A percentile compares a stretch with the other conserved stretches of the same genome.
Conservation (phyloP, 92 coral and sea anemone genomes). For the Isaurus tuberculatus region DNA sequence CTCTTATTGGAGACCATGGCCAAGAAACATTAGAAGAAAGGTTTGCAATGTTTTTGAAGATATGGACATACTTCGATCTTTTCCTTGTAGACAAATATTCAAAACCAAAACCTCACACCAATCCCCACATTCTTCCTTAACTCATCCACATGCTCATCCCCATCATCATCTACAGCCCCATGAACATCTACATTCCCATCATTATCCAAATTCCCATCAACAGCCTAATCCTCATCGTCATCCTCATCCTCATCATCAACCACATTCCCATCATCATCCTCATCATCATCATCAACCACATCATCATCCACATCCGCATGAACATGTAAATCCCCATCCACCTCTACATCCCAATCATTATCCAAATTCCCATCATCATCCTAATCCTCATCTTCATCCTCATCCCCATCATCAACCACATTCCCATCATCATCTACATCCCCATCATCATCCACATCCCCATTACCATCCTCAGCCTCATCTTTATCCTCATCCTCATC, state of each 20-base stretch:
- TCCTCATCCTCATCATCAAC: not conserved
- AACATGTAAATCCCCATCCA: too few species aligned
- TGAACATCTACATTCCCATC: not conserved
- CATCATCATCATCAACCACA: not conserved
- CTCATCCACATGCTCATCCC: not conserved
- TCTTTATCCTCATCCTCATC: not conserved
- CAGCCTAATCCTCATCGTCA: not conserved
- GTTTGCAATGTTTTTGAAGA: not conserved
- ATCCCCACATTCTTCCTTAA: too few species aligned
- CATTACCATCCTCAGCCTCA: not conserved
- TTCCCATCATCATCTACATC: not conserved
- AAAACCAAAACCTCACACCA: too few species aligned
- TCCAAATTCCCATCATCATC: too few species aligned
- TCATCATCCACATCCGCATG: not conserved
- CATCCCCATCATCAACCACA: not conserved
- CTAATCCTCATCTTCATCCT: not conserved
- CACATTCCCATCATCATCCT: not conserved
- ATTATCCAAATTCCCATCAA: not conserved
- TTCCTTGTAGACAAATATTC: not conserved
- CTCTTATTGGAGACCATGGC: conserved; percentile 25
- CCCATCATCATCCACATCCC: not conserved
- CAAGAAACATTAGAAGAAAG: conserved; percentile 1
- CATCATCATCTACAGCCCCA: not conserved
- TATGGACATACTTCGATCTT: not conserved
- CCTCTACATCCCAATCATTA: not conserved